Percentiles rank a stretch among this genome's conserved stretches.
Evolutionary conservation across 2,797 vertebrate species (phyloP).

Genomic region (Petrocephalus sullivani): DNA sequence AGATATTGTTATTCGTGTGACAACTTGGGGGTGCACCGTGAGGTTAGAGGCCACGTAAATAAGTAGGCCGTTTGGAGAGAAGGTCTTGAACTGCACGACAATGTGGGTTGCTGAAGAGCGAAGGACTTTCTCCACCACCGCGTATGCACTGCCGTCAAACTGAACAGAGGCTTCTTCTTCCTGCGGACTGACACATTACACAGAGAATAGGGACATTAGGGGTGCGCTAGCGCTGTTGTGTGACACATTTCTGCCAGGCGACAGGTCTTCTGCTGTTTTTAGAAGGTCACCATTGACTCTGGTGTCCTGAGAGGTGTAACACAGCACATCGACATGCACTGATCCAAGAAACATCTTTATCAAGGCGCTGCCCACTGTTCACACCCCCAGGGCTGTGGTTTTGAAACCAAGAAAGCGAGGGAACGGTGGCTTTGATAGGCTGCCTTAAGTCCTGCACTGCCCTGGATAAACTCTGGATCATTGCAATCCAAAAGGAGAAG

Average conservation of each 20-base stretch:
- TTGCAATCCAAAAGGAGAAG: neutral
- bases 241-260: neutral
- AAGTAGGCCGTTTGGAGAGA: conserved; percentile 80
- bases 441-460: neutral
- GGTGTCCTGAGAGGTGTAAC: neutral
- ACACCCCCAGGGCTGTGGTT: neutral
- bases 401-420: neutral
- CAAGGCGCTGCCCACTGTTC: neutral
- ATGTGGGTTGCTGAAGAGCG: conserved; percentile 81
- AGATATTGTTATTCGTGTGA: too few relatives aligned
- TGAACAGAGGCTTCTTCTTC: conserved; percentile 82
- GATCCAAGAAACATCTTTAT: neutral
- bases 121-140: conserved; percentile 77
- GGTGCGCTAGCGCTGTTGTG: neutral
- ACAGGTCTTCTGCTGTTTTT: neutral
- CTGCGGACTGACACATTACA: conserved; percentile 63
- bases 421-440: neutral
- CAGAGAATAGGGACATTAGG: neutral
- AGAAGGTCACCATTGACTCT: neutral
- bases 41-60: conserved; percentile 85
- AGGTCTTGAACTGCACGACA: conserved; percentile 81
- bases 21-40: conserved; percentile 66
- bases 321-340: neutral
- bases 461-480: neutral
- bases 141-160: conserved; percentile 88